Conservation (phyloP, 2,113 vertebrate genomes). For the Isurus oxyrinchus region DNA sequence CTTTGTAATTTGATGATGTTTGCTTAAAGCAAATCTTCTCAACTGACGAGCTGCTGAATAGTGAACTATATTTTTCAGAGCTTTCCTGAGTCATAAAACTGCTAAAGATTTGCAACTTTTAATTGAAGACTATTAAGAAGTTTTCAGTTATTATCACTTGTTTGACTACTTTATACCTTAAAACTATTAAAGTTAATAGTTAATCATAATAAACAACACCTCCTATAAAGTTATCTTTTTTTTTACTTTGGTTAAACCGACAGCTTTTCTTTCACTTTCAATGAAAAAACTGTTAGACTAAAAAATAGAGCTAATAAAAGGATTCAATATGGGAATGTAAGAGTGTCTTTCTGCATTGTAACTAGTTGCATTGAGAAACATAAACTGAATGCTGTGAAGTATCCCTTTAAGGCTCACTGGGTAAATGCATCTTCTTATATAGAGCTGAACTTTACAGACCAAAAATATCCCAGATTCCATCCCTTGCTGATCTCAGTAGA, state of each 20-base stretch:
- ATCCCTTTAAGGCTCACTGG: neutral
- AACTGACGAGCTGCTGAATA: neutral
- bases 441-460: neutral
- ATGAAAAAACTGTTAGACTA: neutral
- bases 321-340: neutral
- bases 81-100: no score
- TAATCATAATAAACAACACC: neutral
- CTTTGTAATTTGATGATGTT: neutral
- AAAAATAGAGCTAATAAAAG: neutral
- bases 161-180: neutral
- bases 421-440: neutral
- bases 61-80: neutral
- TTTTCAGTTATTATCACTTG: neutral
- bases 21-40: constrained; percentile 10
- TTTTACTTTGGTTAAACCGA: neutral
- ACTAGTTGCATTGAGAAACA: neutral
- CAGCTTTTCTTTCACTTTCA: neutral
- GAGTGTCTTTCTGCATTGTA: neutral
- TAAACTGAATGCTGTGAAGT: neutral
- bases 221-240: neutral
- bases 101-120: neutral
- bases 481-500: no score
- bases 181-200: neutral
- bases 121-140: neutral
- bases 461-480: neutral